A percentile compares a stretch with the other conserved stretches of the same genome.
phyloP scores from a whole-genome alignment of 2,113 vertebrate genomes.

The Eubucco bourcierii region DNA sequence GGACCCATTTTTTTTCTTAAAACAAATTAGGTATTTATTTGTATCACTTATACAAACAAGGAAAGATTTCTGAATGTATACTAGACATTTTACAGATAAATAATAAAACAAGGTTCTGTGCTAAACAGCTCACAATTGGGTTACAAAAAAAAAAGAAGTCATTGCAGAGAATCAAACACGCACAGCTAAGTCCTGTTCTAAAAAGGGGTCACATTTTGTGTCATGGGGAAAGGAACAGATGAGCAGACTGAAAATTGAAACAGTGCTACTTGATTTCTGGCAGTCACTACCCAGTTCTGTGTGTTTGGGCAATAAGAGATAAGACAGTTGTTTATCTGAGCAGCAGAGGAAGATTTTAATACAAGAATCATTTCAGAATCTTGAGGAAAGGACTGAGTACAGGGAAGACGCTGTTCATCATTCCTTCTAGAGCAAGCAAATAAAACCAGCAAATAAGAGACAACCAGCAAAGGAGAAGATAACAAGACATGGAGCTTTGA shows the following conservation, averaged over 20 bases:
- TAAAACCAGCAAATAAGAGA: neutral
- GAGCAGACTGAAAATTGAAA: neutral
- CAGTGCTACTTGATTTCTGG: neutral
- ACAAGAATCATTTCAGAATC: neutral
- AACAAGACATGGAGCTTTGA: neutral
- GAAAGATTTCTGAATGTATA: neutral
- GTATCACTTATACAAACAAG: constrained; percentile 20
- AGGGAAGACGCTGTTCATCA: neutral
- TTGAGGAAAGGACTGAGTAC: neutral
- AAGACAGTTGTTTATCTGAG: neutral
- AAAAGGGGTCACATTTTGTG: neutral
- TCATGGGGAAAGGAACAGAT: neutral
- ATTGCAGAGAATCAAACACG: neutral
- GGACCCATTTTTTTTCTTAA: neutral
- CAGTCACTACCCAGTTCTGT: neutral
- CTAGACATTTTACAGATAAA: constrained; percentile 19
- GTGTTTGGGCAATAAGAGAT: neutral
- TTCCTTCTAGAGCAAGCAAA: neutral
- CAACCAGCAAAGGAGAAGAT: neutral
- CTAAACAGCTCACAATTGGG: neutral
- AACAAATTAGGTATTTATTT: constrained; percentile 37
- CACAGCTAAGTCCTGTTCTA: neutral
- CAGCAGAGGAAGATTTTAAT: neutral
- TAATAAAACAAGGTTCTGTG: neutral
- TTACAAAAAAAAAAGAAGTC: neutral